phyloP scores from a whole-genome alignment of 2,113 vertebrate genomes.

The Calidris pygmaea region DNA sequence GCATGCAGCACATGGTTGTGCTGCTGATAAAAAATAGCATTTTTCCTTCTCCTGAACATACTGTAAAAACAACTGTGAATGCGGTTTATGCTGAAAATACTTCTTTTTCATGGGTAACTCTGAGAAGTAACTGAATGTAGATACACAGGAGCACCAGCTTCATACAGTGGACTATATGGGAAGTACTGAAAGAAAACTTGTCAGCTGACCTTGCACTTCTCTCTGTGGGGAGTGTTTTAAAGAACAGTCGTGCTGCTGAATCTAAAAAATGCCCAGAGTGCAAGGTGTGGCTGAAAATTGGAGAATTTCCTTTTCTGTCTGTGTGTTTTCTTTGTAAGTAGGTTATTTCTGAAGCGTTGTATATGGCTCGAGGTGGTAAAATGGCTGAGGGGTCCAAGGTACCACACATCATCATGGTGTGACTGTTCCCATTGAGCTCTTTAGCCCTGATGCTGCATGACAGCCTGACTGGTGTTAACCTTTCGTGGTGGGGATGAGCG shows the following conservation, averaged over 20 bases:
- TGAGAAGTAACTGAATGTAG: not conserved
- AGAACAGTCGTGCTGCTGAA: not conserved
- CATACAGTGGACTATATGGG: not conserved
- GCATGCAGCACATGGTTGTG: not conserved
- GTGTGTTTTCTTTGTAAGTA: not conserved
- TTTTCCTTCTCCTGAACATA: not conserved
- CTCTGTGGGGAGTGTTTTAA: not conserved
- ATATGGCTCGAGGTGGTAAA: not conserved
- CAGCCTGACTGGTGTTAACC: not conserved
- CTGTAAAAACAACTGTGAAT: not conserved
- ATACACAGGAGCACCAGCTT: not conserved
- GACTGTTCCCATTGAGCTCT: not conserved
- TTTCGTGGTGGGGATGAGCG: not conserved
- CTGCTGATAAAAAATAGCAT: not conserved
- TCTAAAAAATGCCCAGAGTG: not conserved
- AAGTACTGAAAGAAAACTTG: not conserved
- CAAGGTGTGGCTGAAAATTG: not conserved
- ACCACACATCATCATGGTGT: not conserved
- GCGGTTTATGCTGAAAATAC: not conserved
- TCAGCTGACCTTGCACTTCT: not conserved
- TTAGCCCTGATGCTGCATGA: fast-evolving
- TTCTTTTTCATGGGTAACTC: not conserved
- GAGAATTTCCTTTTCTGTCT: constrained; percentile 13
- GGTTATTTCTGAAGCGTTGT: not conserved
- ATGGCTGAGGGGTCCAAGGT: not conserved